Base-by-base conservation (phyloP, 1,140 invertebrate genomes). In the Tachypleus tridentatus region DNA sequence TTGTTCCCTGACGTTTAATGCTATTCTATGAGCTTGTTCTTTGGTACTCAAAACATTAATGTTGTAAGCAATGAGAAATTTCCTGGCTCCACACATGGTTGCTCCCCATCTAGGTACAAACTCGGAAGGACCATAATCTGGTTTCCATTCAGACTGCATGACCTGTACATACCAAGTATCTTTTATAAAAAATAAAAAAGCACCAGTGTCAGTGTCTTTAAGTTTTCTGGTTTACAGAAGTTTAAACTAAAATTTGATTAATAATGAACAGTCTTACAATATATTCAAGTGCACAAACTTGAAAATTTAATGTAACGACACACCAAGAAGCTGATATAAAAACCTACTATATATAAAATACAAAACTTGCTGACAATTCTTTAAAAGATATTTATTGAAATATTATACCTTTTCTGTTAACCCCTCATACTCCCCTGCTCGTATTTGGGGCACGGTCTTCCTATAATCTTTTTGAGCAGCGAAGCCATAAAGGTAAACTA, bases 11-110 rank as follows among this genome's bases (percentile, higher is more conserved):
- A 84, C 72, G 70, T 82, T 81, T 7, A 83, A 72, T 4, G 83
- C 82, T 58, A 84, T 82, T 62, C 81, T 74, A 67, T 83, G 82
- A 5, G 83, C 83, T 71, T 84, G 82, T 68, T 84, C 82, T 72
- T 84, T 84, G 3, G 83, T 84, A 4, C 77, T 73, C 8, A 84
- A 70, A 52, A 84, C 57, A 68, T 84, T 84, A 50, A 84, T 73
- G 70, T 84, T 84, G 74, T 81, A 84, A 1, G 82, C 82, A 65
- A 84, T 79, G 4, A 84, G 74, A 70, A 83, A 84, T 67, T 83
- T 82, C 60, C 83, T 69, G 0, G 82, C 82, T 4, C 82, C 82
- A 11, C 77, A 77, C 64, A 79, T 79, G 3, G 82, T 83, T 4
- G 81, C 83, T 10, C 83, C 83, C 82, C 83, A 85, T 48, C 70